Evolutionary conservation across 2,113 vertebrate species (phyloP), one percentile per base, ranked within the genome.

Genomic region (Cephalopterus ornatus): DNA sequence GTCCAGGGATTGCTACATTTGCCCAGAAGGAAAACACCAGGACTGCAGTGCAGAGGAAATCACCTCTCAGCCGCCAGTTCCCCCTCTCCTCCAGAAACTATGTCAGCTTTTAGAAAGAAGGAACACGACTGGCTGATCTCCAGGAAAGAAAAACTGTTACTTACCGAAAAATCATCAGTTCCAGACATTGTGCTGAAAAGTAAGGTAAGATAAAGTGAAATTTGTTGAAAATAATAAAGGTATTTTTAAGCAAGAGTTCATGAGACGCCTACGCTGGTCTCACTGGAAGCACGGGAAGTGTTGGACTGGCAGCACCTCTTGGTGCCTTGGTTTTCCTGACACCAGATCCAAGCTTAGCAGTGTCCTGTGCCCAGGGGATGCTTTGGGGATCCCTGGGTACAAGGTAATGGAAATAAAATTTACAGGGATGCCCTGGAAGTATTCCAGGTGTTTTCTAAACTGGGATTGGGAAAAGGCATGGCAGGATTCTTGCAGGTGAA

Each of bases 141-240:
- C 93, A 81, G 93, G 95, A 95, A 93, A 92, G 58, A 88, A 95
- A 92, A 95, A 84, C 89, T 66, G 80, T 82, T 85, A 97, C 97
- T 97, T 91, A 98, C 97, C 93, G 97, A 98, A 92, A 98, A 98
- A 56, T 98, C 97, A 94, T 98, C 97, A 81, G 96, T 90, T 93
- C 97, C 97, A 96, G 97, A 97, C 97, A 98, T 98, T 96, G 93
- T 94, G 86, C 96, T 96, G 95, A 94, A 97, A 97, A 94, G 92
- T 73, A 97, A 97, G 95, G 96, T 94, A 93, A 96, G 86, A 96
- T 68, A 96, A 94, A 96, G 93, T 91, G 85, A 93, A 91, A 88
- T 92, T 95, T 80, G 82, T 95, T 96, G 88, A 90, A 96, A 95
- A 72, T 50, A 92, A 89, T 86, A 88, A 16, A 85, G 37, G 72